A percentile compares a stretch with the other conserved stretches of the same genome.
Evolutionary conservation across 2,797 vertebrate species (phyloP).

Genomic region (Takifugu rubripes): DNA sequence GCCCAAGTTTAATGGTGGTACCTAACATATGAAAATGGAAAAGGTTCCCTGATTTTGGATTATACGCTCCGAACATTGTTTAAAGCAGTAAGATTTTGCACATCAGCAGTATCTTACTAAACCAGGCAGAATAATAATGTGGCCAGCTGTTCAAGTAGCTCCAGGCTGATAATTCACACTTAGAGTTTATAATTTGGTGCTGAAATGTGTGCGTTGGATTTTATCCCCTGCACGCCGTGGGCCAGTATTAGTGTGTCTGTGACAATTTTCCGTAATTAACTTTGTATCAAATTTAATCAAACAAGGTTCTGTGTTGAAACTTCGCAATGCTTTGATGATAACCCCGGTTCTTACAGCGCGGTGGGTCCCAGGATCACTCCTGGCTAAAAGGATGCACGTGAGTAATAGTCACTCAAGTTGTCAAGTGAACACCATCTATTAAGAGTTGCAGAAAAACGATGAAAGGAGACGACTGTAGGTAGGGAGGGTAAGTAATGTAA

Average conservation of each 20-base stretch:
- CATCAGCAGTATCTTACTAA: conserved; percentile 8
- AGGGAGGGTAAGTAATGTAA: neutral
- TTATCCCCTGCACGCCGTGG: neutral
- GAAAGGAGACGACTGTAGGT: neutral
- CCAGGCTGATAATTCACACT: neutral
- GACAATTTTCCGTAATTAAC: no score
- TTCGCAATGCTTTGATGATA: no score
- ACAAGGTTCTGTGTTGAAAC: no score
- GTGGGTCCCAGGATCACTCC: neutral
- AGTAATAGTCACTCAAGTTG: neutral
- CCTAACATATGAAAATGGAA: conserved; percentile 43
- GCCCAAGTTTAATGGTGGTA: conserved; percentile 34
- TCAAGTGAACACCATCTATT: neutral
- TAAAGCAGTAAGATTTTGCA: conserved; percentile 31
- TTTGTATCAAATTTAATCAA: no score
- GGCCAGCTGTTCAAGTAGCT: neutral
- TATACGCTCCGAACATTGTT: neutral
- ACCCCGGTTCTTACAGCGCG: neutral
- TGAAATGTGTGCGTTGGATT: neutral
- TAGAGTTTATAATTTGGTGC: conserved; percentile 10
- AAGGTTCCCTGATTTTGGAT: conserved; percentile 31
- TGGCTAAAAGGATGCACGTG: neutral
- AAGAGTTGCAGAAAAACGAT: neutral
- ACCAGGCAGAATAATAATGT: conserved; percentile 11
- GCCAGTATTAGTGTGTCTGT: no score